Conservation (phyloP, 2,113 vertebrate species). For the Dromaius novaehollandiae region DNA sequence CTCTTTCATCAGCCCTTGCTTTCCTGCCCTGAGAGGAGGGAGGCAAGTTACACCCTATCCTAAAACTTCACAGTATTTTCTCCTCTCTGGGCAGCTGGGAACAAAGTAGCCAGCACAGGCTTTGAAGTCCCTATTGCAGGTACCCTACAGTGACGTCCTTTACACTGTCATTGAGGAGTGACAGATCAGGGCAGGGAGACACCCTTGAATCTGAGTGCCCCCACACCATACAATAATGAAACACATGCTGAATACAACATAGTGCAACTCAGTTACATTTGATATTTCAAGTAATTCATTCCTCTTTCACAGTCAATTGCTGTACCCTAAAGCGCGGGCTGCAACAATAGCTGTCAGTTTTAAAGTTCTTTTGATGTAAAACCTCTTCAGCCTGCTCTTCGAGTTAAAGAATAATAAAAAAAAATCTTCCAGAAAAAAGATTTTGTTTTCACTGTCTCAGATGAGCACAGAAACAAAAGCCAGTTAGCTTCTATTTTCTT, state of each 20-base stretch:
- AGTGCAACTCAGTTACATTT: not conserved
- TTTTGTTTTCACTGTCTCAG: not conserved
- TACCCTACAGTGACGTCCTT: not conserved
- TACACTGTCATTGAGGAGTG: not conserved
- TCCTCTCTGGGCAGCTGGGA: not conserved
- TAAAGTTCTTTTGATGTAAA: not conserved
- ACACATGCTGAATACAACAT: not conserved
- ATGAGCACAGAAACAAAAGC: not conserved
- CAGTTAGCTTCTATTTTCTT: not conserved
- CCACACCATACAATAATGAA: not conserved
- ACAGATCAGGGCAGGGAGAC: not conserved
- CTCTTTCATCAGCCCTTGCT: not conserved
- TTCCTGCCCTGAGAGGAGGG: not conserved
- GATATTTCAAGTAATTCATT: not conserved
- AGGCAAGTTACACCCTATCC: not conserved
- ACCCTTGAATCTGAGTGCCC: rapidly evolving
- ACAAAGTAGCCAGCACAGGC: rapidly evolving
- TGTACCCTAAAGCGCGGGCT: not conserved
- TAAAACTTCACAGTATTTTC: not conserved
- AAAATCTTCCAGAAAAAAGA: not conserved
- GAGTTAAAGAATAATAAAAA: not conserved
- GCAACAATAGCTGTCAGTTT: constrained; percentile 24
- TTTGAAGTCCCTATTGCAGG: rapidly evolving
- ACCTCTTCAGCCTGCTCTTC: not conserved
- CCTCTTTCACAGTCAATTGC: not conserved